phyloP scores from a whole-genome alignment of 2,113 vertebrate genomes.

The Chloropsis cyanopogon region DNA sequence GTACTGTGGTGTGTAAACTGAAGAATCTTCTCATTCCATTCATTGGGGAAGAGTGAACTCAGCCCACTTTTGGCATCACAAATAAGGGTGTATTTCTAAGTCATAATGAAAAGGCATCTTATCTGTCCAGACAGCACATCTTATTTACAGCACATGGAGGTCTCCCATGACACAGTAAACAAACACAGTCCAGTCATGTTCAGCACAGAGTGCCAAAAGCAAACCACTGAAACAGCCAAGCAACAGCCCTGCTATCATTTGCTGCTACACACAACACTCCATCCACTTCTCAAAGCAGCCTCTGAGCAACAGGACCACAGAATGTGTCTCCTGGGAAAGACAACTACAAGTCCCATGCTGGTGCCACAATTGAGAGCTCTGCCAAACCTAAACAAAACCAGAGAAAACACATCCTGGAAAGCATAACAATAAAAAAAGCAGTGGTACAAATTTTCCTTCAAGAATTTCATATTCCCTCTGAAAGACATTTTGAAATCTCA shows the following conservation, averaged over 20 bases:
- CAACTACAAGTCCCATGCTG: background rate
- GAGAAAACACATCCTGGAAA: constrained; percentile 2
- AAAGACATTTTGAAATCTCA: background rate
- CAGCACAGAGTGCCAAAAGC: background rate
- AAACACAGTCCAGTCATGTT: background rate
- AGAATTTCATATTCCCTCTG: background rate
- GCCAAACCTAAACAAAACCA: background rate
- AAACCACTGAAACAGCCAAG: background rate
- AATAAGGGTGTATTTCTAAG: background rate
- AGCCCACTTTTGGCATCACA: constrained; percentile 48
- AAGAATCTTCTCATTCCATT: background rate
- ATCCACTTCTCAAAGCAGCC: background rate
- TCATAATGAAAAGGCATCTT: background rate
- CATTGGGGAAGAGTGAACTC: background rate
- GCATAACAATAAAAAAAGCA: background rate
- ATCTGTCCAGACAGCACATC: background rate
- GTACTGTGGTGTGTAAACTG: background rate
- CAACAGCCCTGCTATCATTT: background rate
- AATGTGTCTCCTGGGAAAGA: background rate
- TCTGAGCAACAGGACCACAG: background rate
- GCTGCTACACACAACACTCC: background rate
- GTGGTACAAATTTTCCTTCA: background rate
- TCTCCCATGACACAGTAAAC: background rate
- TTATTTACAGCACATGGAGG: background rate
- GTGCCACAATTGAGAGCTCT: background rate